Base-by-base conservation (phyloP, 2,888 invertebrate genomes). In the Acrobeloides nanus region DNA sequence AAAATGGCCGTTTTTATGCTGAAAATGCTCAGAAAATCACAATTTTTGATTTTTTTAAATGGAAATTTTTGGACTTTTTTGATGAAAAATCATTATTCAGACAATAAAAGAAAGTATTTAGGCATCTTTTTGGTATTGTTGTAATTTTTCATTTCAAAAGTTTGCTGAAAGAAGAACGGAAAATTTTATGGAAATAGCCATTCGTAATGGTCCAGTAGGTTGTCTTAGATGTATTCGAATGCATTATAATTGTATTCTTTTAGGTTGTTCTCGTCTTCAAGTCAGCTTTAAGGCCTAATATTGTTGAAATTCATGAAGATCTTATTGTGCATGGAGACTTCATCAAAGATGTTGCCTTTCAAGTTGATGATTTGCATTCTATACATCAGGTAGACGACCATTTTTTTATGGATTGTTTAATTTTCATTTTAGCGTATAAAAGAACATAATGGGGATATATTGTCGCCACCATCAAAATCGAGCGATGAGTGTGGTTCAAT, bases 321-420 rank as follows among this genome's bases (percentile, higher is more conserved):
- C 76, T 92, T 51, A 80, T 83, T 0, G 82, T 81, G 61, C 95
- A 97, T 74, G 95, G 95, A 0, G 95, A 95, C 78, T 92, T 89
- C 52, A 93, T 89, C 23, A 89, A 88, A 70, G 92, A 93, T 74
- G 81, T 97, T 21, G 89, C 92, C 1, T 93, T 97, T 75, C 80
- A 83, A 53, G 95, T 97, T 2, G 87, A 93, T 74, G 86, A 92
- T 74, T 79, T 95, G 57, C 86, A 89, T 64, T 81, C 81, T 27
- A 89, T 95, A 53, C 80, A 90, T 44, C 78, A 76, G 84, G 66
- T 66, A 43, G 38, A 21, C 12, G 23, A 40, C 4, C 23, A 8
- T 38, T 15, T 15, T 26, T 48, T 5, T 8, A 12, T 26, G 6
- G 10, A 39, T 5, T 27, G 24, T 23, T 38, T 23, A 25, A 24